Evolutionary conservation across 2,797 vertebrate genomes (phyloP).

Genomic region (Geotrypetes seraphini): DNA sequence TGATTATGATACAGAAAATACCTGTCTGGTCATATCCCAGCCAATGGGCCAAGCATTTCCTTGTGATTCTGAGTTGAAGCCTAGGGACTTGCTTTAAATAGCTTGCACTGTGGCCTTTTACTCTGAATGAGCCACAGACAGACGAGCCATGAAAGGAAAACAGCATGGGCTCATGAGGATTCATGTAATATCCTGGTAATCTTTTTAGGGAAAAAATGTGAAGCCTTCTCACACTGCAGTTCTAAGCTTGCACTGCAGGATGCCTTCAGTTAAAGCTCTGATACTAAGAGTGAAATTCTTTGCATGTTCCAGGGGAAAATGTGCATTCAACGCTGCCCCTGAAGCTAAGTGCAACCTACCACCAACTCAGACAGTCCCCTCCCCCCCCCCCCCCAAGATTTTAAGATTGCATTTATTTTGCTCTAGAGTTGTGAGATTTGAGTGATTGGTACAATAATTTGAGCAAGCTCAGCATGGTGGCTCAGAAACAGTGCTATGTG

Average conservation of each 20-base stretch:
- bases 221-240: constrained; percentile 17
- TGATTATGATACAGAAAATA: no score
- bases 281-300: constrained; percentile 32
- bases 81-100: no score
- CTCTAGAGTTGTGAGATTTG: constrained; percentile 25
- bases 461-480: no score
- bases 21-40: no score
- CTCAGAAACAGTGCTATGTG: no score
- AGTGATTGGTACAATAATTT: constrained; percentile 17
- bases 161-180: no score
- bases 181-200: no score
- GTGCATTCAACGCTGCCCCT: constrained; percentile 21
- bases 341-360: constrained; percentile 15
- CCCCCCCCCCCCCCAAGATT: constrained; percentile 30
- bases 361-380: constrained; percentile 21
- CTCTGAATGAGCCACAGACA: no score
- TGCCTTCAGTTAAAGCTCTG: constrained; percentile 16
- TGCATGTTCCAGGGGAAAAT: constrained; percentile 10
- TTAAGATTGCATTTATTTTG: constrained; percentile 29
- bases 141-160: no score
- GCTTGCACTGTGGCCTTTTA: no score
- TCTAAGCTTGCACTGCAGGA: background rate
- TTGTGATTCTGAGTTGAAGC: no score
- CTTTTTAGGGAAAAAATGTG: constrained; percentile 1
- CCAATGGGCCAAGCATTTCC: no score